Conservation (phyloP, 1,140 invertebrate genomes). For the Apis mellifera region DNA sequence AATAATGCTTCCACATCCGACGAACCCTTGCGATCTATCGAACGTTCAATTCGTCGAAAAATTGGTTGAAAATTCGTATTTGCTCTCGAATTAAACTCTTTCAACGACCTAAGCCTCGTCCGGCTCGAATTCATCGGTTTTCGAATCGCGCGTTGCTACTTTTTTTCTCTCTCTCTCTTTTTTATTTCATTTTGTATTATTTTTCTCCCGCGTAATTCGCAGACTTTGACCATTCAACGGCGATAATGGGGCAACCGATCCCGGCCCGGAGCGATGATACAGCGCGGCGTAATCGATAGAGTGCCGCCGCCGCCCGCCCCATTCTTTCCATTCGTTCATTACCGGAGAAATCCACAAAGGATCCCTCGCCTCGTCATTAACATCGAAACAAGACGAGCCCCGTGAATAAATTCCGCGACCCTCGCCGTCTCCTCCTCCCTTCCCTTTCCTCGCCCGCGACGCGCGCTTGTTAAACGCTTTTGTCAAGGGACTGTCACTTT, state of each 20-base stretch:
- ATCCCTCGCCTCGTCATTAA: slow-evolving; percentile 39
- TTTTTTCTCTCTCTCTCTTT: background rate
- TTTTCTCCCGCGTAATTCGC: slow-evolving; percentile 9
- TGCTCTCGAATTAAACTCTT: background rate
- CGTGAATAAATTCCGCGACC: slow-evolving; percentile 54
- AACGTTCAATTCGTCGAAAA: too few relatives aligned
- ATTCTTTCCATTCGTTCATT: slow-evolving; percentile 51
- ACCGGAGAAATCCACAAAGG: slow-evolving; percentile 47
- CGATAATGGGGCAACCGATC: slow-evolving; percentile 15
- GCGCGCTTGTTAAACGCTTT: slow-evolving; percentile 17
- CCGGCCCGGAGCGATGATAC: background rate
- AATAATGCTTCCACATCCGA: too few relatives aligned
- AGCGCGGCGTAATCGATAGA: background rate
- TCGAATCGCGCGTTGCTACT: background rate
- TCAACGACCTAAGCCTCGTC: background rate
- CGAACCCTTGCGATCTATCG: too few relatives aligned
- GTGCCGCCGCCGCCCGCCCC: background rate
- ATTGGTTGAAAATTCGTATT: too few relatives aligned
- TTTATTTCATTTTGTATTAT: too few relatives aligned
- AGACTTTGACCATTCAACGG: background rate
- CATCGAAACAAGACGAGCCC: slow-evolving; percentile 39
- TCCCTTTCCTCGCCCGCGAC: background rate
- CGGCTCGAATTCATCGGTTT: background rate
- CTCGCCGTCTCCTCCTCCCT: too few relatives aligned
- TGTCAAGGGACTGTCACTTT: slow-evolving; percentile 9